These are phyloP conservation scores for Caradrina clavipalpis DNA, from an alignment of 2,888 invertebrate species.

Conservation along the genomic window DNA sequence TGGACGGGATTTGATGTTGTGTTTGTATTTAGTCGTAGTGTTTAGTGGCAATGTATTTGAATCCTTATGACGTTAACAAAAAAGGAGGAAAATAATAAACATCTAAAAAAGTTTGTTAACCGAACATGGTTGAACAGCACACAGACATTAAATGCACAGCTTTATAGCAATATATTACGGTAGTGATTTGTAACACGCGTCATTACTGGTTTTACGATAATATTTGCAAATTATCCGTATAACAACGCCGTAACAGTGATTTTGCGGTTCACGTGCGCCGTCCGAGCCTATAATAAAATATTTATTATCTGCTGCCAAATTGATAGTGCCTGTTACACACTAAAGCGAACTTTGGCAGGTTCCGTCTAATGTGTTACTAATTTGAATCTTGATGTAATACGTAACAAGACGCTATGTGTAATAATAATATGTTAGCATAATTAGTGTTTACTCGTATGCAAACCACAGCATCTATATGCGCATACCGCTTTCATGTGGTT, in stretches of 20 bases:
- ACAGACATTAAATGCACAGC: slow-evolving; percentile 30
- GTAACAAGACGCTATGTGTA: slow-evolving; percentile 32
- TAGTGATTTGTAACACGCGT: slow-evolving; percentile 52
- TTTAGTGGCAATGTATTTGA: slow-evolving; percentile 12
- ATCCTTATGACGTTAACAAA: slow-evolving; percentile 13
- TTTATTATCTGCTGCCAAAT: slow-evolving; percentile 47
- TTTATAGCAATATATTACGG: slow-evolving; percentile 43
- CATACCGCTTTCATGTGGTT: slow-evolving; percentile 37
- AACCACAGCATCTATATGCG: slow-evolving; percentile 37
- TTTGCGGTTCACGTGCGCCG: slow-evolving; percentile 50
- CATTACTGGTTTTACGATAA: slow-evolving; percentile 54
- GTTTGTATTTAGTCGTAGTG: slow-evolving; percentile 19
- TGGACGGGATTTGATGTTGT: slow-evolving; percentile 24
- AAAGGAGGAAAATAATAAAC: neutral
- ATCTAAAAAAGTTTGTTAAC: slow-evolving; percentile 7
- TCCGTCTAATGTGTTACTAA: slow-evolving; percentile 33
- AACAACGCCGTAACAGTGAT: slow-evolving; percentile 55
- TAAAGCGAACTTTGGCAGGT: slow-evolving; percentile 4
- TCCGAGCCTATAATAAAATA: slow-evolving; percentile 46
- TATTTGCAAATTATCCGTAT: slow-evolving; percentile 58
- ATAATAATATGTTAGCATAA: slow-evolving; percentile 44
- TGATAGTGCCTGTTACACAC: slow-evolving; percentile 35
- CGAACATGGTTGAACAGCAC: slow-evolving; percentile 1
- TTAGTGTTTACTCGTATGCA: slow-evolving; percentile 38
- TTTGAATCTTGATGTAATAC: slow-evolving; percentile 39